A percentile compares a stretch with the other conserved stretches of the same genome.
Evolutionary conservation across 2,888 invertebrate genomes (phyloP).

Genomic region (Dryomyza anilis): DNA sequence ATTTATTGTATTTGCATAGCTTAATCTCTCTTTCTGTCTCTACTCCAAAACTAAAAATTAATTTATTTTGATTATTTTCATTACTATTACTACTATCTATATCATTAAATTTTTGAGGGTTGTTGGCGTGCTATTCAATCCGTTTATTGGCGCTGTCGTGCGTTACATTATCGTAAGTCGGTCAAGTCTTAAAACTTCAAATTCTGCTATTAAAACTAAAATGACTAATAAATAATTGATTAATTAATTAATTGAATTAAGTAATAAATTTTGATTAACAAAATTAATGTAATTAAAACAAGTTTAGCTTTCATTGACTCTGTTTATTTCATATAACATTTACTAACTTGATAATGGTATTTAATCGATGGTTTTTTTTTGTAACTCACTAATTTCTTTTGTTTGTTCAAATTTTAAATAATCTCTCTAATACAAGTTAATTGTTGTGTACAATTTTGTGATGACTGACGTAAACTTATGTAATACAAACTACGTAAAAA

Average conservation of each 20-base stretch:
- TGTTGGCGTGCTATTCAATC: slow-evolving; percentile 61
- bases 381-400: too few relatives aligned
- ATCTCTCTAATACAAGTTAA: too few relatives aligned
- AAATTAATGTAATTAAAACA: not conserved
- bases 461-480: too few relatives aligned
- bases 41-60: slow-evolving; percentile 16
- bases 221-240: not conserved
- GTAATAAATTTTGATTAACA: slow-evolving; percentile 4
- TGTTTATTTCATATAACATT: not conserved
- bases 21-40: not conserved
- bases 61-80: slow-evolving; percentile 34
- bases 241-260: slow-evolving; percentile 6
- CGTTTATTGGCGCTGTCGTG: slow-evolving; percentile 61
- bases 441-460: too few relatives aligned
- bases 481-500: too few relatives aligned
- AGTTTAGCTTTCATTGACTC: too few relatives aligned
- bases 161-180: slow-evolving; percentile 61
- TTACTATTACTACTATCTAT: slow-evolving; percentile 20
- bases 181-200: slow-evolving; percentile 38
- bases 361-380: too few relatives aligned
- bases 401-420: too few relatives aligned
- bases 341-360: too few relatives aligned
- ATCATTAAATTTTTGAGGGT: slow-evolving; percentile 51
- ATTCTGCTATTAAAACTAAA: slow-evolving; percentile 11
- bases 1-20: too few relatives aligned